Conservation (phyloP, 2,797 vertebrate species). For the Coregonus sp. region DNA sequence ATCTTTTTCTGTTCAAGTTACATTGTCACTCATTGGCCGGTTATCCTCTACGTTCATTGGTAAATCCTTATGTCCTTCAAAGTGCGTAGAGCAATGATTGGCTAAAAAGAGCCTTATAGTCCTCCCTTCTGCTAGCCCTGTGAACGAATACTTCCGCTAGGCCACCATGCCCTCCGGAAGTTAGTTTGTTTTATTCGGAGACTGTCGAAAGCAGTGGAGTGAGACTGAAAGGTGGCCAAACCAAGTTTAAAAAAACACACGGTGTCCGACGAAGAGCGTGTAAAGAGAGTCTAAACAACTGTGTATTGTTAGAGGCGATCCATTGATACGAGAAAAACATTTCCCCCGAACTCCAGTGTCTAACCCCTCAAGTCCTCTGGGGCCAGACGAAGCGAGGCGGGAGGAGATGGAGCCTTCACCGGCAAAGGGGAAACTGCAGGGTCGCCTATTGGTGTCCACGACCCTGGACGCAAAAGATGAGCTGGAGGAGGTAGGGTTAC, state of each 20-base stretch:
- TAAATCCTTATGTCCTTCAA: conserved; percentile 43
- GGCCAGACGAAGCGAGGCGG: conserved; percentile 65
- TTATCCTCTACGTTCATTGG: background rate
- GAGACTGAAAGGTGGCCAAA: conserved; percentile 41
- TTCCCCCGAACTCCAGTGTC: conserved; percentile 33
- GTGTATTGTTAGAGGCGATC: conserved; percentile 27
- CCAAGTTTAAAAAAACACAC: conserved; percentile 56
- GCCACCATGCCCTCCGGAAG: conserved; percentile 68
- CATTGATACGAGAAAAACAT: conserved; percentile 37
- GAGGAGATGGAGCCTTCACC: conserved; percentile 80
- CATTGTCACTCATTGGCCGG: background rate
- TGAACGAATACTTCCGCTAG: conserved; percentile 57
- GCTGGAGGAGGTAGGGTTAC: conserved; percentile 87
- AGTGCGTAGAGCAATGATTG: conserved; percentile 36
- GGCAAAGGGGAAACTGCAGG: conserved; percentile 79
- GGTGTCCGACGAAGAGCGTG: conserved; percentile 24
- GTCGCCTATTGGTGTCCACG: conserved; percentile 85
- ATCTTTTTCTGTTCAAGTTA: background rate
- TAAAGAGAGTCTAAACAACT: conserved; percentile 36
- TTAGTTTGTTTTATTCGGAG: conserved; percentile 57
- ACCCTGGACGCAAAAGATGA: conserved; percentile 94
- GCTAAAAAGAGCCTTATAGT: background rate
- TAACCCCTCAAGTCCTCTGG: conserved; percentile 57
- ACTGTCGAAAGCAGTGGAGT: conserved; percentile 54
- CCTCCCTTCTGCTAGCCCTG: conserved; percentile 37